These are phyloP conservation scores for Crocallis elinguaria DNA, from an alignment of 2,888 invertebrate species.

Conservation along the genomic window DNA sequence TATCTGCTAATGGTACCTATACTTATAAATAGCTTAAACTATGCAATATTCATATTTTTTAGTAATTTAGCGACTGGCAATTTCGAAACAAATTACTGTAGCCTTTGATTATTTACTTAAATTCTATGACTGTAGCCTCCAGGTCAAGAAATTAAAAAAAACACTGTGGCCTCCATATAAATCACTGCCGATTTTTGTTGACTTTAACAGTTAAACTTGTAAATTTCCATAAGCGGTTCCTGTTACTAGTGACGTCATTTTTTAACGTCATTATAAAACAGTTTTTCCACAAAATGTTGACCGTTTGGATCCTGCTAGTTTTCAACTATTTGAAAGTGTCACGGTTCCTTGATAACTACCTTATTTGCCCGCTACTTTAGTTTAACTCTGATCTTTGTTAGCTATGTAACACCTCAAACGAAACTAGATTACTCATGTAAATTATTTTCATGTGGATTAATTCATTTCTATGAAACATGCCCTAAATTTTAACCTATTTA, in stretches of 20 bases:
- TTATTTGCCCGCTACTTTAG: no score
- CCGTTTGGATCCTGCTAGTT: neutral
- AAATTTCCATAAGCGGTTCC: constrained; percentile 6
- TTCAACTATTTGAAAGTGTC: no score
- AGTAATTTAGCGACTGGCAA: neutral
- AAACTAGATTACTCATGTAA: no score
- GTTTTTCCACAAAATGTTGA: neutral
- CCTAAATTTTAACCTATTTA: no score
- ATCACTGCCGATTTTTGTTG: neutral
- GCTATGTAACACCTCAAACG: no score
- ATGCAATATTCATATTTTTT: neutral
- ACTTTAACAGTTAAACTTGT: neutral
- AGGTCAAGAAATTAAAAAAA: no score
- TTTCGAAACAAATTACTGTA: neutral
- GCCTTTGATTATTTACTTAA: no score
- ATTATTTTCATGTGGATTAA: no score
- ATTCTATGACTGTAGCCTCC: no score
- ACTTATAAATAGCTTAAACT: neutral
- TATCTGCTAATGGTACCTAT: neutral
- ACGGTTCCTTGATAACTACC: no score
- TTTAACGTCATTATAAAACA: constrained; percentile 7
- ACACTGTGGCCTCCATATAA: neutral
- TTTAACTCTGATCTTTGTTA: no score
- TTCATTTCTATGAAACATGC: no score
- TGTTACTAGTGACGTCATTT: constrained; percentile 9